Base-by-base conservation (phyloP, 2,888 invertebrate genomes). In the Chymomyza caudatula region DNA sequence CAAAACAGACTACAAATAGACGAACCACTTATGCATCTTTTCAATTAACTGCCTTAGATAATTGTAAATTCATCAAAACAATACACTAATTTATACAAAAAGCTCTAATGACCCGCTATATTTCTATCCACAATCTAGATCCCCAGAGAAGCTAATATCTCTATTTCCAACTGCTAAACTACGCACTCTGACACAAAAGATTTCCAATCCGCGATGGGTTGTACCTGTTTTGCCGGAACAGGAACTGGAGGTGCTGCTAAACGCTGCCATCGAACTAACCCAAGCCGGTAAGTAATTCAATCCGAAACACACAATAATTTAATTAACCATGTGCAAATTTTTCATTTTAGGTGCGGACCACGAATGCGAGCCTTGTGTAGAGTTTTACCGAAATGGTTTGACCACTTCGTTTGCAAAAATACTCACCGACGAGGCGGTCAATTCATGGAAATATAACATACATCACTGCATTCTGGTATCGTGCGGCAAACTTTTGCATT, bases 391-490 rank as follows among this genome's bases (percentile, higher is more conserved):
- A 85, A 98, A 98, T 90, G 97, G 97, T 59, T 92, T 98, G 78
- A 97, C 97, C 70, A 94, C 96, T 77, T 98, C 98, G 60, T 98
- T 98, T 91, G 96, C 96, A 57, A 98, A 98, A 92, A 97, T 98
- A 88, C 93, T 98, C 87, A 98, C 98, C 17, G 98, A 98, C 91
- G 98, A 98, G 91, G 98, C 98, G 60, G 98, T 98, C 59, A 96
- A 96, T 87, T 97, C 97, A 87, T 98, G 98, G 98, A 98, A 98
- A 91, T 94, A 94, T 87, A 98, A 98, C 91, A 98, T 98, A 89
- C 98, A 98, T 90, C 95, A 95, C 90, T 98, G 97, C 92, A 98
- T 98, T 82, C 94, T 97, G 87, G 95, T 96, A 86, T 98, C 98
- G 89, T 97, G 98, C 89, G 95, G 96, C 89, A 95, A 96, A 89